These are phyloP conservation scores for Leptura quadrifasciata DNA, from an alignment of 2,888 invertebrate species.

Conservation along the genomic window DNA sequence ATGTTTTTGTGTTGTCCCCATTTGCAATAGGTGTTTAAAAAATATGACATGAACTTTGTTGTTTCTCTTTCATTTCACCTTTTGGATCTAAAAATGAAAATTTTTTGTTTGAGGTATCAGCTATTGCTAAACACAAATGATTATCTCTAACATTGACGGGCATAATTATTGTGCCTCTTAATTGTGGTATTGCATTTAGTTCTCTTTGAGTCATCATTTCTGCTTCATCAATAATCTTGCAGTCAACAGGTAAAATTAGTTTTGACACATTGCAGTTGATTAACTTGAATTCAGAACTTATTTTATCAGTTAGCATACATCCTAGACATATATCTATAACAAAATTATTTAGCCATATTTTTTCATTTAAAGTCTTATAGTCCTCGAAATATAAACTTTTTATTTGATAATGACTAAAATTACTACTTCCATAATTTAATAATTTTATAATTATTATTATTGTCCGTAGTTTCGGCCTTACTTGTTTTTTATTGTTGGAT, in stretches of 20 bases:
- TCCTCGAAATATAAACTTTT: conserved; percentile 11
- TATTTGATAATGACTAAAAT: conserved; percentile 17
- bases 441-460: conserved; percentile 21
- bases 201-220: background rate
- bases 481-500: background rate
- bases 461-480: background rate
- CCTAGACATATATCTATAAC: conserved; percentile 23
- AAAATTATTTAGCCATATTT: conserved; percentile 24
- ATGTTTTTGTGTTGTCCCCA: too few relatives aligned
- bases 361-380: conserved; percentile 13
- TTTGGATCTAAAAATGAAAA: background rate
- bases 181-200: too few relatives aligned
- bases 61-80: background rate
- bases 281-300: background rate
- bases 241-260: conserved; percentile 1
- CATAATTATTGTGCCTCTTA: conserved; percentile 12
- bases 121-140: conserved; percentile 23
- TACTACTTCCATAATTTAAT: background rate
- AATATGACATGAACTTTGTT: background rate
- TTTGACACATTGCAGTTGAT: conserved; percentile 13
- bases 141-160: background rate
- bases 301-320: too few relatives aligned
- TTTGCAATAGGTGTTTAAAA: too few relatives aligned
- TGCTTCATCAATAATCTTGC: background rate
- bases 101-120: background rate